phyloP scores from a whole-genome alignment of 1,140 invertebrate genomes.

The Drosophila burlai region DNA sequence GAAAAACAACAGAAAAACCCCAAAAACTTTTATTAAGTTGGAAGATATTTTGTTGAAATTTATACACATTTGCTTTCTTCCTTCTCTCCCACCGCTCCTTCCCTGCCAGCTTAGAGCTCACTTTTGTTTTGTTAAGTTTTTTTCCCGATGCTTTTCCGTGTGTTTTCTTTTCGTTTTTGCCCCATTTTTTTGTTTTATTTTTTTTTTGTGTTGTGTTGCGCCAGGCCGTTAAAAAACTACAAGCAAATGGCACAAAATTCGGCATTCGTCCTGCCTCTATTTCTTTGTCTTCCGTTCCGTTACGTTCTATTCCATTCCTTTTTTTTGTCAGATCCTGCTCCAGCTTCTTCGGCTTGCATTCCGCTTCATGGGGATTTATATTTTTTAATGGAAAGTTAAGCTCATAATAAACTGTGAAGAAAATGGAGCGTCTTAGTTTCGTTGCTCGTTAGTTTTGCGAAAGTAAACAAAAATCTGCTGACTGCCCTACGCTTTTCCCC shows the following conservation, averaged over 20 bases:
- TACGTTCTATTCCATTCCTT: constrained; percentile 2
- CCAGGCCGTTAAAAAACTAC: constrained; percentile 71
- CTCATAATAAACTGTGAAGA: constrained; percentile 79
- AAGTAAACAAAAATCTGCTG: constrained; percentile 59
- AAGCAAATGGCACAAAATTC: constrained; percentile 69
- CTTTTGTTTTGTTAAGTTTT: constrained; percentile 43
- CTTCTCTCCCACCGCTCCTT: not conserved
- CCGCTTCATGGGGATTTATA: constrained; percentile 74
- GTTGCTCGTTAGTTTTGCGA: constrained; percentile 58
- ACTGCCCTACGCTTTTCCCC: constrained; percentile 23
- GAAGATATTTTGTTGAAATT: constrained; percentile 83
- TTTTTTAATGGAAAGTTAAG: constrained; percentile 83
- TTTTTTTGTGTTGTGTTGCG: constrained; percentile 42
- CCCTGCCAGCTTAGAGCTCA: constrained; percentile 34
- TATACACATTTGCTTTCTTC: constrained; percentile 79
- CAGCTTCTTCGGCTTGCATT: constrained; percentile 47
- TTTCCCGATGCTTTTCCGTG: constrained; percentile 35
- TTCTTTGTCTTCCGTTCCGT: constrained; percentile 30
- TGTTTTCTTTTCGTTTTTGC: constrained; percentile 46
- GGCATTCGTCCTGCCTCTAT: constrained; percentile 60
- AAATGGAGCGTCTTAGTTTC: constrained; percentile 76
- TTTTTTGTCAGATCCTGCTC: constrained; percentile 14
- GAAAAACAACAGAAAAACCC: constrained; percentile 57
- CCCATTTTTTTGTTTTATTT: constrained; percentile 32
- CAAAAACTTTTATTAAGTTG: constrained; percentile 82